A percentile compares a stretch with the other conserved stretches of the same genome.
Conservation (phyloP, 2,797 vertebrate genomes). For the Selene dorsalis region DNA sequence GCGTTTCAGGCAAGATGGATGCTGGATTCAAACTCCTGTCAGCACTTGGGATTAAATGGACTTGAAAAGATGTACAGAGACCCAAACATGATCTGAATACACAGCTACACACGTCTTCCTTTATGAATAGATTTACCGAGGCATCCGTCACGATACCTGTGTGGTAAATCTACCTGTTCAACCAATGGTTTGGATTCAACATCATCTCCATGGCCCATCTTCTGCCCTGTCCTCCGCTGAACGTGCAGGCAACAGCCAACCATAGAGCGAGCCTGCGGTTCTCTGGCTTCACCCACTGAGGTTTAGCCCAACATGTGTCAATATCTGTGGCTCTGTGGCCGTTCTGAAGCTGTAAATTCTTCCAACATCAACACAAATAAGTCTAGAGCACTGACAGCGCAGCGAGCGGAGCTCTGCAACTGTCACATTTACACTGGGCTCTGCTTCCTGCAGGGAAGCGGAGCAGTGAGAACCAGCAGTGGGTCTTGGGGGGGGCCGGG, state of each 20-base stretch:
- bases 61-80: background rate
- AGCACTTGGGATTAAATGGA: background rate
- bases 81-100: background rate
- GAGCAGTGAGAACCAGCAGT: constrained; percentile 5
- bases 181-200: background rate
- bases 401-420: constrained; percentile 43
- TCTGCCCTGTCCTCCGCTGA: background rate
- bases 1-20: background rate
- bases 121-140: background rate
- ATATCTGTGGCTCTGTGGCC: constrained; percentile 18
- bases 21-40: background rate
- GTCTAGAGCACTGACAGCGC: constrained; percentile 25
- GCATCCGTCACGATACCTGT: background rate
- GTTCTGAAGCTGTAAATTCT: constrained; percentile 21
- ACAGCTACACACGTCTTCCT: background rate
- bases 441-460: constrained; percentile 35
- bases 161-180: background rate
- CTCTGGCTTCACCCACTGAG: background rate
- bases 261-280: background rate
- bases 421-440: constrained; percentile 46
- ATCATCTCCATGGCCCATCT: background rate
- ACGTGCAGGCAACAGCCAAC: background rate
- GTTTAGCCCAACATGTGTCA: background rate
- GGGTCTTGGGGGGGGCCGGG: background rate
- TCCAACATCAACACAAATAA: constrained; percentile 49